Percentiles rank a stretch among this genome's conserved stretches.
phyloP scores from a whole-genome alignment of 2,888 invertebrate species.

The Oligia fasciuncula region DNA sequence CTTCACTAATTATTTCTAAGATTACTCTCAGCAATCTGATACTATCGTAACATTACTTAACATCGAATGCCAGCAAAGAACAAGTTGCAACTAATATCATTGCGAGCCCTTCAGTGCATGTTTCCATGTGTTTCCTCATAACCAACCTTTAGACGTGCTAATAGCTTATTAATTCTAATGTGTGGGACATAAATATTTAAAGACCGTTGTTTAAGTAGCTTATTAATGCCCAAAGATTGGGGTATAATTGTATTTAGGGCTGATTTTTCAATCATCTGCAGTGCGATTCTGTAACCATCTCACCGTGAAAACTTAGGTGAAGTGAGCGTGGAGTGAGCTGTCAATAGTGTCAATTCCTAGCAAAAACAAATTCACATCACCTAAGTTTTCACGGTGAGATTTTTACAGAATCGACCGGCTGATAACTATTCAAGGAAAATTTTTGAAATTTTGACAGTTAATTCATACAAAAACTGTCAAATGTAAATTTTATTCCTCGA shows the following conservation, averaged over 20 bases:
- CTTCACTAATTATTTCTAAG: not conserved
- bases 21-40: not conserved
- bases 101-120: slow-evolving; percentile 2
- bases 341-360: too few relatives aligned
- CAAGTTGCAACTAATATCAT: slow-evolving; percentile 1
- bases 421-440: too few relatives aligned
- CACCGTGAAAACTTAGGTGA: too few relatives aligned
- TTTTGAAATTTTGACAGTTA: too few relatives aligned
- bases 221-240: not conserved
- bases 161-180: slow-evolving; percentile 26
- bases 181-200: not conserved
- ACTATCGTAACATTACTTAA: not conserved
- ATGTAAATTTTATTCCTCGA: too few relatives aligned
- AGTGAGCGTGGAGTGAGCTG: too few relatives aligned
- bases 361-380: too few relatives aligned
- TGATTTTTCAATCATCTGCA: too few relatives aligned
- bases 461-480: too few relatives aligned
- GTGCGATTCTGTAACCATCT: too few relatives aligned
- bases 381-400: too few relatives aligned
- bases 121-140: slow-evolving; percentile 26
- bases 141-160: slow-evolving; percentile 38
- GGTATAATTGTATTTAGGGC: not conserved
- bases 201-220: not conserved
- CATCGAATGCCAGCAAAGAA: slow-evolving; percentile 12
- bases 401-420: too few relatives aligned